These are phyloP conservation scores for Scaptomyza montana DNA, from an alignment of 1,140 invertebrate genomes.

Conservation along the genomic window DNA sequence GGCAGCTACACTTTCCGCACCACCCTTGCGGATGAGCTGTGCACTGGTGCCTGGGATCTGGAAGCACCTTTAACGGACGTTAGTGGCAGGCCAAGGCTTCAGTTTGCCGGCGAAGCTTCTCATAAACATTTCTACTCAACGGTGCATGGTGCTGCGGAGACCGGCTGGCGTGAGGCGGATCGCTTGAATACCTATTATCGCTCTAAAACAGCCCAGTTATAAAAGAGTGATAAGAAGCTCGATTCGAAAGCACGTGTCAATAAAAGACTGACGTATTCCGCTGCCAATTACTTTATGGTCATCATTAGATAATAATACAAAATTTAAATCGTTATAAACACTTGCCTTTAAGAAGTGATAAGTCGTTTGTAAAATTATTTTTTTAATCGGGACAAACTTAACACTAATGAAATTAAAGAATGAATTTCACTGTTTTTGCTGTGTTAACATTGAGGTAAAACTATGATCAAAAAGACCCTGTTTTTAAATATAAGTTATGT, in stretches of 20 bases:
- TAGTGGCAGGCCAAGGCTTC: constrained; percentile 85
- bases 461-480: too few species aligned
- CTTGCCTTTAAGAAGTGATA: not conserved
- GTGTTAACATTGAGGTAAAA: too few species aligned
- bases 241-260: not conserved
- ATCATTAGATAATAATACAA: constrained; percentile 6
- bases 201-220: constrained; percentile 45
- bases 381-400: too few species aligned
- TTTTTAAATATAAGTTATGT: too few species aligned
- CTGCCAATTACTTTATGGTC: not conserved
- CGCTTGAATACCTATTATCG: constrained; percentile 67
- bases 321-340: not conserved
- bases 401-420: too few species aligned
- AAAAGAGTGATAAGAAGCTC: constrained; percentile 13
- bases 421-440: too few species aligned
- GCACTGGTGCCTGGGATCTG: constrained; percentile 84
- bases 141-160: constrained; percentile 92
- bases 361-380: too few species aligned
- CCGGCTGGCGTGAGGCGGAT: constrained; percentile 91
- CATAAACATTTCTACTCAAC: constrained; percentile 88
- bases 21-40: constrained; percentile 85
- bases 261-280: constrained; percentile 4
- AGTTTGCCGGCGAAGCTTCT: constrained; percentile 90
- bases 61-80: constrained; percentile 85
- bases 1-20: constrained; percentile 89